Conservation (phyloP, 2,797 vertebrate genomes). For the Chelon labrosus region DNA sequence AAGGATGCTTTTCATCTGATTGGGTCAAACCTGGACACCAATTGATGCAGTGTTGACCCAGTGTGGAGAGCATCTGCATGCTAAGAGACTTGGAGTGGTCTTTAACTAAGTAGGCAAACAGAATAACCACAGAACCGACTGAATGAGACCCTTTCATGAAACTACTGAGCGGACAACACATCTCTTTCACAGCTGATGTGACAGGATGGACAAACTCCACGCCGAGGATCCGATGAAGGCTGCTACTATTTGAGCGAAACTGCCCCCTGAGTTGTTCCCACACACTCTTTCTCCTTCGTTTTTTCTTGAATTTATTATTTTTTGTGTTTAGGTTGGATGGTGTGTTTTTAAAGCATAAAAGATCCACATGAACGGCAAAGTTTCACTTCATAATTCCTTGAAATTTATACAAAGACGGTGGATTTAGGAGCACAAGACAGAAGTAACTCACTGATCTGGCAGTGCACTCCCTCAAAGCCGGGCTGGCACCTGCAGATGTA, state of each 20-base stretch:
- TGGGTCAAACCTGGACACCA: constrained; percentile 33
- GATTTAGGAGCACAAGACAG: not conserved
- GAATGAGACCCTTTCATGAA: constrained; percentile 77
- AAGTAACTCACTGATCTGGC: constrained; percentile 91
- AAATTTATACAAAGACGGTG: too few species aligned
- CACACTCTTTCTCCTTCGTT: not conserved
- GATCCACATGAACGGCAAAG: too few species aligned
- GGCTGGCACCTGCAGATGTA: constrained; percentile 91
- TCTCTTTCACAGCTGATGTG: constrained; percentile 39
- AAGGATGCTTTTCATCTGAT: constrained; percentile 30
- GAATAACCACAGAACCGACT: constrained; percentile 52
- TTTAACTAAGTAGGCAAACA: constrained; percentile 70
- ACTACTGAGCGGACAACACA: constrained; percentile 47
- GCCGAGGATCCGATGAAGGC: constrained; percentile 16
- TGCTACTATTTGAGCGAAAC: not conserved
- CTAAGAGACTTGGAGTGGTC: constrained; percentile 71
- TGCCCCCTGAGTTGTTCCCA: not conserved
- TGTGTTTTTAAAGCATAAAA: too few species aligned
- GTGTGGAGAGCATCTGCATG: constrained; percentile 62
- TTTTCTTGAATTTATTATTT: not conserved
- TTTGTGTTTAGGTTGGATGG: not conserved
- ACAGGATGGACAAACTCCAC: constrained; percentile 39
- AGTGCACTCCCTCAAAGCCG: constrained; percentile 90
- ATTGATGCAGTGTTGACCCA: constrained; percentile 55
- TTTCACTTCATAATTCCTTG: too few species aligned